Conservation (phyloP, 2,888 invertebrate genomes). For the Acleris emargana region DNA sequence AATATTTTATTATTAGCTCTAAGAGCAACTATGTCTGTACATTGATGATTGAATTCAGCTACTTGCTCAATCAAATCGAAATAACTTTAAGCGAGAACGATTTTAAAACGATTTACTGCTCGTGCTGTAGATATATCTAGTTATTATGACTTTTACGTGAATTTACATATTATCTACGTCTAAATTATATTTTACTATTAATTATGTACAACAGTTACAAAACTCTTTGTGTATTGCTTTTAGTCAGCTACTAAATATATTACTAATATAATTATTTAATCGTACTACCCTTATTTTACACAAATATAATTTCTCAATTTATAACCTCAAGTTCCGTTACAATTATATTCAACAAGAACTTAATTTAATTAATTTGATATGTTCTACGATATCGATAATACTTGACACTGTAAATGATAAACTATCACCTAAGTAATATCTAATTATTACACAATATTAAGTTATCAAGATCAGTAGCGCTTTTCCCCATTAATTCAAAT, state of each 20-base stretch:
- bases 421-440: slow-evolving; percentile 21
- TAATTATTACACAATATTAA: slow-evolving; percentile 43
- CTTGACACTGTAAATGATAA: slow-evolving; percentile 33
- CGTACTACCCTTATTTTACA: slow-evolving; percentile 19
- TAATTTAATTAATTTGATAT: slow-evolving; percentile 33
- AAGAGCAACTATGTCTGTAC: no score
- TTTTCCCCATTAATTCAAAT: slow-evolving; percentile 73
- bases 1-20: no score
- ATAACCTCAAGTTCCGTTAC: slow-evolving; percentile 3
- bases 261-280: background rate
- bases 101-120: background rate
- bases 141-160: background rate
- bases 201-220: slow-evolving; percentile 32
- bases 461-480: slow-evolving; percentile 77
- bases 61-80: no score
- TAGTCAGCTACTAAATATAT: slow-evolving; percentile 24
- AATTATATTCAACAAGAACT: slow-evolving; percentile 9
- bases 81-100: no score
- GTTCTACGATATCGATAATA: slow-evolving; percentile 38
- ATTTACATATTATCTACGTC: background rate
- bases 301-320: slow-evolving; percentile 15
- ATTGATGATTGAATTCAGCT: no score
- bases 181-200: slow-evolving; percentile 14
- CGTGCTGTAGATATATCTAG: background rate
- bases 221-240: slow-evolving; percentile 28